Base-by-base conservation (phyloP, 2,888 invertebrate genomes). In the Acheta domesticus region DNA sequence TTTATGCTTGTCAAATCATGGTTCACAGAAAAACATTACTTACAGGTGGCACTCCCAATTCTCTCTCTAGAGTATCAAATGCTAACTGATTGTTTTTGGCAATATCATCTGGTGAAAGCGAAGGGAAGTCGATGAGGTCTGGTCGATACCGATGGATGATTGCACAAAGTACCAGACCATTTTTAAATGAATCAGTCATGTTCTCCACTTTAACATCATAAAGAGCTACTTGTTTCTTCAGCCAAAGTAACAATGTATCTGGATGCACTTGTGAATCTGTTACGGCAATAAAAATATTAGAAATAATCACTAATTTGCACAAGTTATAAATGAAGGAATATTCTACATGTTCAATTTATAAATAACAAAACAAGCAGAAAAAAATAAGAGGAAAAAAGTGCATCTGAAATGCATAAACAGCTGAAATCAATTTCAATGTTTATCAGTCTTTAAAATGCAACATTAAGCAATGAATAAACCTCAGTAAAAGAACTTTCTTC, bases 61-160 rank as follows among this genome's bases (percentile, higher is more conserved):
- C 96, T 81, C 92, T 92, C 83, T 96, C 95, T 77, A 97, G 89
- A 79, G 95, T 91, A 84, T 94, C 93, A 86, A 96, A 96, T n/a
- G 96, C 96, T 81, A 93, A 86, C 84, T 95, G 93, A 85, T 95
- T 94, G 85, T 94, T 92, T 83, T 91, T 90, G 50, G 89, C 89
- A 5, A 91, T 87, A 82, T 92, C 92, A 83, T 91, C 90, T 79
- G 91, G 89, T 84, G 91, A 89, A 77, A 94, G 88, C 78, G 90
- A 87, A 84, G 90, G 89, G 85, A 92, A 92, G 83, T 96, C 94
- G 83, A 97, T 89, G 84, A 98, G 89, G 88, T 97, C 96, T 3
- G 98, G 98, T 81, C 97, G 91, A 89, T 97, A 98, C 82, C 95
- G 93, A 84, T 92, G 91, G 83, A 96, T 90, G 83, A 96, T 91